A percentile compares a stretch with the other conserved stretches of the same genome.
Conservation (phyloP, 2,113 vertebrate species). For the Callopanchax toddi region DNA sequence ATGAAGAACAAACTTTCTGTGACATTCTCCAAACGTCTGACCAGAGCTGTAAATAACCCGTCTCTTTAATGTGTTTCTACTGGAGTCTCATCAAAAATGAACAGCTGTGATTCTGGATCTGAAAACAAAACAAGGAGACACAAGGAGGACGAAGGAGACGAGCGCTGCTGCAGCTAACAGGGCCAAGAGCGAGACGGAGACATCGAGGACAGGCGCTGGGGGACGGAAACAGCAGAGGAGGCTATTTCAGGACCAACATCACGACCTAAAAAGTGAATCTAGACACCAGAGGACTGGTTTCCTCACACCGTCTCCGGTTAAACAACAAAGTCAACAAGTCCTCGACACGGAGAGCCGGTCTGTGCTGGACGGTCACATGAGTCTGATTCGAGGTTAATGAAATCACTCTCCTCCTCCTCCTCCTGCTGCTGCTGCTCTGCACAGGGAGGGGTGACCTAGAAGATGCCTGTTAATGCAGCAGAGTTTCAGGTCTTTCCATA, state of each 20-base stretch:
- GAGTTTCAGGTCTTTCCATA: slow-evolving; percentile 46
- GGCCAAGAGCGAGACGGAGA: slow-evolving; percentile 30
- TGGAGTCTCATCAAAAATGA: too few species aligned
- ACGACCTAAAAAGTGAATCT: slow-evolving; percentile 65
- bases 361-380: slow-evolving; percentile 25
- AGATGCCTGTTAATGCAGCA: slow-evolving; percentile 55
- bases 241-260: slow-evolving; percentile 60
- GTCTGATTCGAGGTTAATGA: slow-evolving; percentile 42
- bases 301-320: slow-evolving; percentile 14
- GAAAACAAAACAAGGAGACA: slow-evolving; percentile 1
- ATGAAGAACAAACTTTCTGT: too few species aligned
- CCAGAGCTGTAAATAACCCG: too few species aligned
- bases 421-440: neutral
- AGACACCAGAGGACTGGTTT: slow-evolving; percentile 12
- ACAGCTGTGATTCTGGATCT: neutral
- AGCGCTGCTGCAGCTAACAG: slow-evolving; percentile 10
- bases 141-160: too few species aligned
- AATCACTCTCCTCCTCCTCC: slow-evolving; percentile 7
- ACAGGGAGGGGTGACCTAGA: slow-evolving; percentile 60
- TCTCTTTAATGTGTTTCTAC: too few species aligned
- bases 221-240: slow-evolving; percentile 39
- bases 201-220: slow-evolving; percentile 72
- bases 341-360: neutral
- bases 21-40: too few species aligned
- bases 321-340: slow-evolving; percentile 33